phyloP scores from a whole-genome alignment of 37 sponge, comb jelly and placozoan genomes.

The Petrosia ficiformis region DNA sequence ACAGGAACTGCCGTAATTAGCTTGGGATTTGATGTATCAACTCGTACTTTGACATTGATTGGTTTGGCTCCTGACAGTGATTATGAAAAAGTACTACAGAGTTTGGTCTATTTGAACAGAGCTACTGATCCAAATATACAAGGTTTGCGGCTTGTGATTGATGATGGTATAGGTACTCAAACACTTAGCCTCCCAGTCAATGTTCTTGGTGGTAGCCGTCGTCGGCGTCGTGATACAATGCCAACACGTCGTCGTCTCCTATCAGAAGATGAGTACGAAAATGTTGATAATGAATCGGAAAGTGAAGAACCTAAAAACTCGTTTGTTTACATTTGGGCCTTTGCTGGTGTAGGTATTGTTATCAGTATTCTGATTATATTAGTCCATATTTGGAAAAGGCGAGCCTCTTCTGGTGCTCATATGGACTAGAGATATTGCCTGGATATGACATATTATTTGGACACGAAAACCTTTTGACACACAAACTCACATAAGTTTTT shows the following conservation, averaged over 20 bases:
- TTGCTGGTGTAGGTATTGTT: too few species aligned
- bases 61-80: constrained; percentile 32
- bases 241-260: neutral
- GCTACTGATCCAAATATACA: constrained; percentile 36
- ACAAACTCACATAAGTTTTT: too few species aligned
- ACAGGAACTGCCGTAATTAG: constrained; percentile 7
- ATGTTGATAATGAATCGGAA: too few species aligned
- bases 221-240: constrained; percentile 1
- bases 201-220: neutral
- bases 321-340: too few species aligned
- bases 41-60: constrained; percentile 21
- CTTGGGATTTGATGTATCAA: constrained; percentile 31
- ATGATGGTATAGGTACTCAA: constrained; percentile 34
- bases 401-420: too few species aligned
- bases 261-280: too few species aligned
- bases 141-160: constrained; percentile 23
- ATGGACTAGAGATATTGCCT: too few species aligned
- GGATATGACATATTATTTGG: too few species aligned
- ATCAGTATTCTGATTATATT: too few species aligned
- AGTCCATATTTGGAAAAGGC: too few species aligned
- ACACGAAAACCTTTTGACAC: too few species aligned
- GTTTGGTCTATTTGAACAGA: constrained; percentile 41
- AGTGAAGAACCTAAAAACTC: too few species aligned
- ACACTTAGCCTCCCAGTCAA: constrained; percentile 16
- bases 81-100: constrained; percentile 41